Evolutionary conservation across 2,888 invertebrate species (phyloP).

Genomic region (Drosophila affinis): DNA sequence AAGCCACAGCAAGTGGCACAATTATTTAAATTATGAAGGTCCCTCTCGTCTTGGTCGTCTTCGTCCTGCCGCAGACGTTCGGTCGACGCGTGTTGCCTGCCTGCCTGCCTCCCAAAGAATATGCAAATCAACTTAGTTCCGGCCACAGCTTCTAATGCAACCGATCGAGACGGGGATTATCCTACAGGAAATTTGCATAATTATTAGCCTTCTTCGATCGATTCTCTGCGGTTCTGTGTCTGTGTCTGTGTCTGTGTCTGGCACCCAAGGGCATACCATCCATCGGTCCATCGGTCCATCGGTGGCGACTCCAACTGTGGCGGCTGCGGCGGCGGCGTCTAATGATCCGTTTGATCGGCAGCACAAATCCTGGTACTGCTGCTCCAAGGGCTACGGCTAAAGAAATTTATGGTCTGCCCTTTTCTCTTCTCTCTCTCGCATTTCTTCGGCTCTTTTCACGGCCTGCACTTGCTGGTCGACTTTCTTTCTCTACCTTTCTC

Average conservation of each 20-base stretch:
- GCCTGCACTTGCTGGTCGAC: slow-evolving; percentile 52
- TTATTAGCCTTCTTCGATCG: slow-evolving; percentile 62
- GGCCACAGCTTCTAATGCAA: slow-evolving; percentile 73
- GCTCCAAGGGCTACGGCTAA: slow-evolving; percentile 29
- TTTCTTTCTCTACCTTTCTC: slow-evolving; percentile 51
- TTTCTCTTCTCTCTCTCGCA: slow-evolving; percentile 38
- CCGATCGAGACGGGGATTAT: slow-evolving; percentile 65
- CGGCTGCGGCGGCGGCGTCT: slow-evolving; percentile 65
- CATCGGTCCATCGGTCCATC: slow-evolving; percentile 23
- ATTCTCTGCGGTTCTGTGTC: slow-evolving; percentile 35
- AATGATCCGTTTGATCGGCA: slow-evolving; percentile 72
- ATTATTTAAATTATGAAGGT: slow-evolving; percentile 80
- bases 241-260: slow-evolving; percentile 36
- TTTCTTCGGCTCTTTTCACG: slow-evolving; percentile 31
- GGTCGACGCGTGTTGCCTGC: slow-evolving; percentile 32
- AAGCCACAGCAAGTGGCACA: slow-evolving; percentile 78
- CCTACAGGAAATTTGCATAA: slow-evolving; percentile 72
- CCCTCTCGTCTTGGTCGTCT: slow-evolving; percentile 60
- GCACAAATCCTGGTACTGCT: slow-evolving; percentile 23
- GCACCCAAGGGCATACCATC: slow-evolving; percentile 44
- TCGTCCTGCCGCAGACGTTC: slow-evolving; percentile 17
- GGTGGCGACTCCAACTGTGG: slow-evolving; percentile 24
- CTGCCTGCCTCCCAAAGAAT: slow-evolving; percentile 36
- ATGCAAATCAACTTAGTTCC: slow-evolving; percentile 78
- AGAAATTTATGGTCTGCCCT: slow-evolving; percentile 64